These are phyloP conservation scores for Poeciliopsis turrubarensis DNA, from an alignment of 2,113 vertebrate species.

Conservation along the genomic window DNA sequence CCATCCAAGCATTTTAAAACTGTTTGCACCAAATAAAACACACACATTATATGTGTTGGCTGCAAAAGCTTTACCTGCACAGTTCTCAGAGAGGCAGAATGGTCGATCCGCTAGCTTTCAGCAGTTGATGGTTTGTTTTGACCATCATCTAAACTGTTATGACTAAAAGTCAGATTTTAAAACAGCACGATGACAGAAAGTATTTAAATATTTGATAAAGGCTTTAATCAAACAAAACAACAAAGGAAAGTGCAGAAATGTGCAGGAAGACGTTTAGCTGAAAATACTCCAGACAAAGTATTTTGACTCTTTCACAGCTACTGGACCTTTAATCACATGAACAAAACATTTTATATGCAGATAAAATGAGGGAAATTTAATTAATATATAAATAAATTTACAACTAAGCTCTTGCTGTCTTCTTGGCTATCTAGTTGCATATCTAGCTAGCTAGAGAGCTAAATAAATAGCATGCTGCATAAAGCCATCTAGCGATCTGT, in stretches of 20 bases:
- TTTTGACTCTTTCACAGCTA: background rate
- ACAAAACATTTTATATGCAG: background rate
- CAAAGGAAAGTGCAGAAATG: background rate
- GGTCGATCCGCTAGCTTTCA: background rate
- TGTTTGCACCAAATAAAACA: conserved; percentile 30
- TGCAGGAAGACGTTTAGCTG: background rate
- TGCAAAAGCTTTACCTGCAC: background rate
- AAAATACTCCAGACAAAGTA: background rate
- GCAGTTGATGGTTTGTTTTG: background rate
- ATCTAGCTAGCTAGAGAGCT: too few species aligned
- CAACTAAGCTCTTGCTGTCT: too few species aligned
- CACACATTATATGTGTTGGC: conserved; percentile 18
- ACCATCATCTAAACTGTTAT: conserved; percentile 3
- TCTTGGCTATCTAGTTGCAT: too few species aligned
- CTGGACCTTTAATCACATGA: background rate
- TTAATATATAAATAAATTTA: too few species aligned
- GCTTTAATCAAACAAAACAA: background rate
- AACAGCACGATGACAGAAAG: background rate
- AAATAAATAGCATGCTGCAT: too few species aligned
- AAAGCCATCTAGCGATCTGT: too few species aligned
- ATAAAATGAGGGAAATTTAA: too few species aligned
- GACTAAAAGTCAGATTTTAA: background rate
- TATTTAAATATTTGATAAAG: background rate
- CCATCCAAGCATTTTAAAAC: background rate
- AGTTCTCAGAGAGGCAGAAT: background rate